These are phyloP conservation scores for Calycopis cecrops DNA, from an alignment of 1,140 invertebrate species.

Conservation along the genomic window DNA sequence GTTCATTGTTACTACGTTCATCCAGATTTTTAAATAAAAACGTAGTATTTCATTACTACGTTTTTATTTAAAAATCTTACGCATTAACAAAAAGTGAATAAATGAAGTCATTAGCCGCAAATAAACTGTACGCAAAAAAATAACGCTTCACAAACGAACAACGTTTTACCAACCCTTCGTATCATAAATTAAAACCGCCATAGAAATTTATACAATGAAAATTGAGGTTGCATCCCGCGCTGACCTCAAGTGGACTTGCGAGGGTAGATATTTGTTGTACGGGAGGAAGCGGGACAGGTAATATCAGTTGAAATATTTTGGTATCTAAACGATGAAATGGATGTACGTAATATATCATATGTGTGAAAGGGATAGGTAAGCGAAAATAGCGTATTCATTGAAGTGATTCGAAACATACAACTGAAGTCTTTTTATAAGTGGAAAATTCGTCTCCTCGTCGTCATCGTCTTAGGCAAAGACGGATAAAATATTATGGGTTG, in stretches of 20 bases:
- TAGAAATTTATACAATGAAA: conserved; percentile 49
- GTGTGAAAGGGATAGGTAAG: too few relatives aligned
- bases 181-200: conserved; percentile 18
- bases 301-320: conserved; percentile 56
- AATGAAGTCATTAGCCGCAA: background rate
- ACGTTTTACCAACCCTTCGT: conserved; percentile 25
- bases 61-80: too few relatives aligned
- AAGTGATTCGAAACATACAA: too few relatives aligned
- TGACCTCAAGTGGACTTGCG: conserved; percentile 47
- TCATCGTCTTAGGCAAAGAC: too few relatives aligned
- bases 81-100: too few relatives aligned
- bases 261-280: conserved; percentile 26
- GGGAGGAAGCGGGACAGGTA: conserved; percentile 35
- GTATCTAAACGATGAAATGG: conserved; percentile 38
- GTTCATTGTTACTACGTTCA: too few relatives aligned
- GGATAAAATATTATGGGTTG: too few relatives aligned
- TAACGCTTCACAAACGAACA: conserved; percentile 17
- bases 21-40: too few relatives aligned
- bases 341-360: background rate
- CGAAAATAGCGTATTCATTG: conserved; percentile 4
- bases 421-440: too few relatives aligned
- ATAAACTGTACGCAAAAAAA: conserved; percentile 22
- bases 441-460: too few relatives aligned
- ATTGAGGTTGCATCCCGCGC: conserved; percentile 51
- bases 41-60: too few relatives aligned